Conservation (phyloP, 2,888 invertebrate species). For the Mellilla xanthometata region DNA sequence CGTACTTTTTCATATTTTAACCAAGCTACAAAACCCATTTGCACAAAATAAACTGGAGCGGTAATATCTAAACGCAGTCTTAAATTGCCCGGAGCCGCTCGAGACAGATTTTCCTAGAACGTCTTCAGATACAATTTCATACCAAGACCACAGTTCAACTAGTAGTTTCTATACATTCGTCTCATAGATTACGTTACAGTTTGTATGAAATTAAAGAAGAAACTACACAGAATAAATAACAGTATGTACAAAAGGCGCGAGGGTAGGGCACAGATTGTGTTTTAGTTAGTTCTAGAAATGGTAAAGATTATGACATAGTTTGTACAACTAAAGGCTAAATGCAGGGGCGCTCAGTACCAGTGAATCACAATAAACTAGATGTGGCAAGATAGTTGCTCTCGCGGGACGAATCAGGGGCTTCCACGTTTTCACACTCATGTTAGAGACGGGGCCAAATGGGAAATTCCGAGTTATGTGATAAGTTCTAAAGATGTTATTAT, state of each 20-base stretch:
- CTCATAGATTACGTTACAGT: too few species aligned
- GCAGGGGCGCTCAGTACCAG: constrained; percentile 11
- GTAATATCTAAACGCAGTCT: background rate
- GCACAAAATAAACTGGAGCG: background rate
- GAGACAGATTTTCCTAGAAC: constrained; percentile 12
- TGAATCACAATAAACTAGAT: constrained; percentile 36
- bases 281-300: too few species aligned
- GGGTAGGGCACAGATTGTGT: too few species aligned
- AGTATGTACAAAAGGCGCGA: too few species aligned
- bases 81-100: constrained; percentile 1
- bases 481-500: constrained; percentile 1
- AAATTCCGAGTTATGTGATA: constrained; percentile 8
- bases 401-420: constrained; percentile 24
- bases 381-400: constrained; percentile 27
- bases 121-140: too few species aligned
- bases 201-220: too few species aligned
- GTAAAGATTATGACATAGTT: background rate
- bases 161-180: too few species aligned
- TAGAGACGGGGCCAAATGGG: constrained; percentile 8
- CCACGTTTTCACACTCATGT: constrained; percentile 24
- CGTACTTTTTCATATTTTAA: too few species aligned
- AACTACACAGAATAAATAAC: too few species aligned
- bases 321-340: constrained; percentile 5
- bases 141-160: too few species aligned
- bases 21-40: too few species aligned